These are phyloP conservation scores for Sphaerodactylus townsendi DNA, from an alignment of 2,113 vertebrate genomes.

Conservation along the genomic window DNA sequence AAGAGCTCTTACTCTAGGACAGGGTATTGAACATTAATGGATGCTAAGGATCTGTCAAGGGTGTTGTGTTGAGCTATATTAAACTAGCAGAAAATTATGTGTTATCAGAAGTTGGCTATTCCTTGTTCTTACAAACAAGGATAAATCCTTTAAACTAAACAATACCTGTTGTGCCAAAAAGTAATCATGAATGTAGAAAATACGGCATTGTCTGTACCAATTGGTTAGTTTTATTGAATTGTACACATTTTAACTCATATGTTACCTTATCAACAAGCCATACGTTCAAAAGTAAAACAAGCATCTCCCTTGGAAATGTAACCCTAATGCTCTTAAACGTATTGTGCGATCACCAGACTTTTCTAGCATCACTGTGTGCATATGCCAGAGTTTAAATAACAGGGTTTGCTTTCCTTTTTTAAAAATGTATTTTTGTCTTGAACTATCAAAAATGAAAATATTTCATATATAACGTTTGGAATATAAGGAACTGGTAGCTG, in stretches of 20 bases:
- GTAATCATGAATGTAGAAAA: neutral
- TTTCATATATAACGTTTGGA: slow-evolving; percentile 43
- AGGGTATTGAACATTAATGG: neutral
- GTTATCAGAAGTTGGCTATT: neutral
- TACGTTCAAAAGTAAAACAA: neutral
- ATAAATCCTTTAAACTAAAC: neutral
- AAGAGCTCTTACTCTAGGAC: neutral
- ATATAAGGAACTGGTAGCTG: slow-evolving; percentile 46
- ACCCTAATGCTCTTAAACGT: neutral
- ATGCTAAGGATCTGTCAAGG: neutral
- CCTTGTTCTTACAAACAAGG: neutral
- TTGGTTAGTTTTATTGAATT: neutral
- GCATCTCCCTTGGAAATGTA: neutral
- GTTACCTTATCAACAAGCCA: neutral
- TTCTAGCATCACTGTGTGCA: neutral
- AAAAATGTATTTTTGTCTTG: neutral
- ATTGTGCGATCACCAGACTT: neutral
- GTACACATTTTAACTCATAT: neutral
- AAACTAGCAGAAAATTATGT: neutral
- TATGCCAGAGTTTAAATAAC: neutral
- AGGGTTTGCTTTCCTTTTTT: neutral
- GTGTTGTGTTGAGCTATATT: neutral
- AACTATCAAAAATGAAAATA: slow-evolving; percentile 47
- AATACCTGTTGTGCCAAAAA: neutral
- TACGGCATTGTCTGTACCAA: neutral